phyloP scores from a whole-genome alignment of 2,888 invertebrate genomes.

The Rutpela maculata region DNA sequence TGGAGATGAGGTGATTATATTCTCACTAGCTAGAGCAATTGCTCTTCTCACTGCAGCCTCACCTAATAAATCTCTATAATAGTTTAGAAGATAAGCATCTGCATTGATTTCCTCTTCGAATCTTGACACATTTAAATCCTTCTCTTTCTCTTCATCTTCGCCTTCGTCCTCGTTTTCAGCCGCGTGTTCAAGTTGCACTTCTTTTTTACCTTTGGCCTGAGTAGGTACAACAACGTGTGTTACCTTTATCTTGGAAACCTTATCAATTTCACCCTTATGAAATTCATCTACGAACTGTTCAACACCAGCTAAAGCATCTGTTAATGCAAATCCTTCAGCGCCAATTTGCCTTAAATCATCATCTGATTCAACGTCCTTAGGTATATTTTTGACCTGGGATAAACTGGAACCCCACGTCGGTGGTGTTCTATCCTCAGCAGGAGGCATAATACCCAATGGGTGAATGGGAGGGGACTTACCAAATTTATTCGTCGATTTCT shows the following conservation, averaged over 20 bases:
- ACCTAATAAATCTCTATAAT: constrained; percentile 32
- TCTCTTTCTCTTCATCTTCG: neutral
- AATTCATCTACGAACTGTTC: constrained; percentile 34
- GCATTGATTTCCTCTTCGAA: constrained; percentile 24
- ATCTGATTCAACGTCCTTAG: constrained; percentile 36
- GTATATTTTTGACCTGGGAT: constrained; percentile 62
- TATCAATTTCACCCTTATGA: constrained; percentile 8
- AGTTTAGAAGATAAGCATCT: constrained; percentile 19
- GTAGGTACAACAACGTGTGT: neutral
- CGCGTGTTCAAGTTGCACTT: neutral
- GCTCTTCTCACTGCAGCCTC: constrained; percentile 9
- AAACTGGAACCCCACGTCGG: constrained; percentile 72
- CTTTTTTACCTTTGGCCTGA: neutral
- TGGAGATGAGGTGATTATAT: constrained; percentile 43
- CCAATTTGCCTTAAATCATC: neutral
- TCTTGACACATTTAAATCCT: neutral
- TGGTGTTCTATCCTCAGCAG: constrained; percentile 61
- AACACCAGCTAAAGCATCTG: neutral
- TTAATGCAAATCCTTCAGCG: neutral
- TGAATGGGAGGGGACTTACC: constrained; percentile 60
- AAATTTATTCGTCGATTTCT: constrained; percentile 51
- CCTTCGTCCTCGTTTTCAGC: neutral
- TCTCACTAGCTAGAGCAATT: constrained; percentile 11
- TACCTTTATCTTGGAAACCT: neutral
- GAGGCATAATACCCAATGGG: constrained; percentile 59